These are phyloP conservation scores for Pantherophis alleghaniensis DNA, from an alignment of 2,797 vertebrate species.

Conservation along the genomic window DNA sequence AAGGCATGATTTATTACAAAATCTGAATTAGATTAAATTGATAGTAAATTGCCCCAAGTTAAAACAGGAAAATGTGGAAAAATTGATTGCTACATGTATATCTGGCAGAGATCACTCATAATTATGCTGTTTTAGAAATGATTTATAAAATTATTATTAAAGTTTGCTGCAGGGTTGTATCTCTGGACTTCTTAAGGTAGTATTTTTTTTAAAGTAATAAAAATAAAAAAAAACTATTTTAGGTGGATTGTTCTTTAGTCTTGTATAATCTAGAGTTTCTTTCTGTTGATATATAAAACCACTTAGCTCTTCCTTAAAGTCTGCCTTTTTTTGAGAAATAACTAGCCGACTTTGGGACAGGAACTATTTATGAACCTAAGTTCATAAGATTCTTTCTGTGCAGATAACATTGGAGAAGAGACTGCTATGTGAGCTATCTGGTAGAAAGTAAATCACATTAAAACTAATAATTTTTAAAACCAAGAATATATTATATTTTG, in stretches of 20 bases:
- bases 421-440: background rate
- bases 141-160: constrained; percentile 28
- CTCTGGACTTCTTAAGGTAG: constrained; percentile 2
- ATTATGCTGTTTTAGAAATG: background rate
- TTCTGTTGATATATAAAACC: background rate
- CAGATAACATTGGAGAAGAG: background rate
- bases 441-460: background rate
- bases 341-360: background rate
- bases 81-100: constrained; percentile 1
- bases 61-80: background rate
- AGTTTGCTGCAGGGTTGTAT: constrained; percentile 10
- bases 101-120: background rate
- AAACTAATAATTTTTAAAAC: background rate
- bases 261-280: constrained; percentile 4
- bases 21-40: background rate
- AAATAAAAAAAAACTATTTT: background rate
- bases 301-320: background rate
- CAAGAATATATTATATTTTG: background rate
- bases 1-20: constrained; percentile 7
- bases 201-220: background rate
- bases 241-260: background rate
- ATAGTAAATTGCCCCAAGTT: background rate
- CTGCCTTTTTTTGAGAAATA: background rate
- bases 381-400: background rate
- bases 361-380: background rate